A percentile compares a stretch with the other conserved stretches of the same genome.
Conservation (phyloP, 2,113 vertebrate genomes). For the Odocoileus hemionus region DNA sequence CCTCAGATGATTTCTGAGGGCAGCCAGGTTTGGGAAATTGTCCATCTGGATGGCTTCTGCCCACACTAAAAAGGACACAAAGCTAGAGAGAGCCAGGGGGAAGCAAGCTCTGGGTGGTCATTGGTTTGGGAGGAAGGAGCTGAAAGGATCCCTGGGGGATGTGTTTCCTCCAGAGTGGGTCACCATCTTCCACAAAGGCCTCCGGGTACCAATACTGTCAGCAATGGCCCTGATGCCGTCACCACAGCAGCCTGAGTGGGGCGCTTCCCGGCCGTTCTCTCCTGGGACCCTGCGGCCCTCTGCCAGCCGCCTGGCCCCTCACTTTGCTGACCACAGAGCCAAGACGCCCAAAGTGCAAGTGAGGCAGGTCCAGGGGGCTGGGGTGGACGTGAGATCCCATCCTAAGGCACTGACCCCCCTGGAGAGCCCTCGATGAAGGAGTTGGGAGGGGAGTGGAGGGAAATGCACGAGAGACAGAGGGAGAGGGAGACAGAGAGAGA, state of each 20-base stretch:
- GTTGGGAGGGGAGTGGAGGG: not conserved
- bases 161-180: not conserved
- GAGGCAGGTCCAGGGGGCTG: not conserved
- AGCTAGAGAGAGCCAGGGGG: not conserved
- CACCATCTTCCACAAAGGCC: not conserved
- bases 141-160: not conserved
- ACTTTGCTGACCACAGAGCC: not conserved
- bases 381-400: not conserved
- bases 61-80: not conserved
- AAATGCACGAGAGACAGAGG: not conserved
- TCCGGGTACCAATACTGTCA: not conserved
- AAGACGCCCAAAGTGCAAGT: not conserved
- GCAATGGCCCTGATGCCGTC: too few species aligned
- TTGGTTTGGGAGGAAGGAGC: not conserved
- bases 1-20: not conserved
- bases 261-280: not conserved
- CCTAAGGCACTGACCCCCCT: accelerated
- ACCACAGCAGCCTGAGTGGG: accelerated
- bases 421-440: not conserved
- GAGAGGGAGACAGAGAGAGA: not conserved
- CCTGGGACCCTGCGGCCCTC: not conserved
- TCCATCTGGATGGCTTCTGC: not conserved
- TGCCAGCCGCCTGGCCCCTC: not conserved
- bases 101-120: not conserved
- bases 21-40: not conserved